Evolutionary conservation across 2,797 vertebrate species (phyloP).

Genomic region (Trematomus bernacchii): DNA sequence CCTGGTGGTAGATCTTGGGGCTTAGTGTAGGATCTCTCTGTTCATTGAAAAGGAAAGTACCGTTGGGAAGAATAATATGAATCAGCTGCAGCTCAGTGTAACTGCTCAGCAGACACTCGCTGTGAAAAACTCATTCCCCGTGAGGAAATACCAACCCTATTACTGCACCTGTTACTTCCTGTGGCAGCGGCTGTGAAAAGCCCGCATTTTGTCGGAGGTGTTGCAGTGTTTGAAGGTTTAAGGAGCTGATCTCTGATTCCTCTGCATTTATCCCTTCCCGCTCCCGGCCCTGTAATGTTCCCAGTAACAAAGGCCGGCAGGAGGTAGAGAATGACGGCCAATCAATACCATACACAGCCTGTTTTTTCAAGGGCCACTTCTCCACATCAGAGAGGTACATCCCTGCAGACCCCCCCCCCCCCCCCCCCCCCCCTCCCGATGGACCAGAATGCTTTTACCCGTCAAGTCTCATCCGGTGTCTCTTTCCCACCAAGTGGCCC

Average conservation of each 20-base stretch:
- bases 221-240: slow-evolving; percentile 27
- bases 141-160: slow-evolving; percentile 1
- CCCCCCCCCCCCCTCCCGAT: slow-evolving; percentile 18
- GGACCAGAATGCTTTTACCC: slow-evolving; percentile 54
- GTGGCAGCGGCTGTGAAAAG: slow-evolving; percentile 1
- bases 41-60: slow-evolving; percentile 25
- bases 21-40: neutral
- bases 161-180: slow-evolving; percentile 19
- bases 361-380: slow-evolving; percentile 63
- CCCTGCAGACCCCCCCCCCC: slow-evolving; percentile 6
- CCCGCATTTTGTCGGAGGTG: slow-evolving; percentile 20
- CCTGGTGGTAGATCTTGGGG: neutral
- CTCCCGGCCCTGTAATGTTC: slow-evolving; percentile 39
- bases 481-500: slow-evolving; percentile 27
- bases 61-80: neutral
- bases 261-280: slow-evolving; percentile 43
- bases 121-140: neutral
- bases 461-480: slow-evolving; percentile 44
- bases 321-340: slow-evolving; percentile 50
- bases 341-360: slow-evolving; percentile 60
- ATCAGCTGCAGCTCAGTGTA: neutral
- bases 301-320: slow-evolving; percentile 39
- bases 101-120: neutral
- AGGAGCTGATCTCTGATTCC: slow-evolving; percentile 39
- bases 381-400: slow-evolving; percentile 58